Conservation (phyloP, 2,797 vertebrate genomes). For the Epinephelus awoara region DNA sequence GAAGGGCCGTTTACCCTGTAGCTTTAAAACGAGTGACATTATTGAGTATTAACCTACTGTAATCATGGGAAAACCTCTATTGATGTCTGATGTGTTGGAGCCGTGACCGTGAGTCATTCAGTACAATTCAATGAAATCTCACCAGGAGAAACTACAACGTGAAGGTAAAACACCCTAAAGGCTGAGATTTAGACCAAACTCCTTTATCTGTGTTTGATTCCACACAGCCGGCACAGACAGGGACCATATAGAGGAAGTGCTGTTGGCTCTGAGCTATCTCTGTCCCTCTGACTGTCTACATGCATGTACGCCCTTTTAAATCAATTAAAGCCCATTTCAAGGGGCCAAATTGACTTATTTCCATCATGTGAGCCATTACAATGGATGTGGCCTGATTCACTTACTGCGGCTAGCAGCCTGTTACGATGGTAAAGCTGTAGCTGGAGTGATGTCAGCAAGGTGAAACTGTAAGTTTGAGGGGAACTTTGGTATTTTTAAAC, state of each 20-base stretch:
- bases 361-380: conserved; percentile 50
- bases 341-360: conserved; percentile 64
- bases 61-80: background rate
- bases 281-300: conserved; percentile 29
- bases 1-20: background rate
- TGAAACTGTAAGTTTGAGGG: background rate
- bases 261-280: conserved; percentile 27
- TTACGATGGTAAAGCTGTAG: conserved; percentile 23
- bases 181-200: conserved; percentile 5
- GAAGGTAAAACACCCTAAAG: conserved; percentile 10
- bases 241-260: conserved; percentile 16
- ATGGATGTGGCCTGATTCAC: conserved; percentile 48
- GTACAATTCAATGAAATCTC: conserved; percentile 19
- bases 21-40: conserved; percentile 15
- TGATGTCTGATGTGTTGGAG: background rate
- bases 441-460: conserved; percentile 25
- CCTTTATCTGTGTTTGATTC: conserved; percentile 12
- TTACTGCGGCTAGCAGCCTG: conserved; percentile 33
- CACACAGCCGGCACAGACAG: background rate
- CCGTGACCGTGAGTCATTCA: background rate
- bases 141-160: background rate
- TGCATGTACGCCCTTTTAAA: conserved; percentile 52
- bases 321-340: conserved; percentile 48
- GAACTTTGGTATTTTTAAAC: background rate
- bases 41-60: background rate